phyloP scores from a whole-genome alignment of 2,797 vertebrate genomes.

The Halcyon badia region DNA sequence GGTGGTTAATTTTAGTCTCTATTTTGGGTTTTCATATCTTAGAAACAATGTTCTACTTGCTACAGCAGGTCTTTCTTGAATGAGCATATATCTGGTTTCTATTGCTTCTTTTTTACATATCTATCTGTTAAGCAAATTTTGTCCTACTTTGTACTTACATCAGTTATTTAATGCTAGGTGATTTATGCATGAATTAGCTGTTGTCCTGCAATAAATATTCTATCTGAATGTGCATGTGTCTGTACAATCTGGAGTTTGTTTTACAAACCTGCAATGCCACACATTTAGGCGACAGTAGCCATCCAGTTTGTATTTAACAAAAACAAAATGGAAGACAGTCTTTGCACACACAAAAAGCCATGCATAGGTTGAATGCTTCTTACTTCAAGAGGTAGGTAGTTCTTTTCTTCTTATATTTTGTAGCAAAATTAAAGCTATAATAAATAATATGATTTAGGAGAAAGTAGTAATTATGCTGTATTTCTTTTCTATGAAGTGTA shows the following conservation, averaged over 20 bases:
- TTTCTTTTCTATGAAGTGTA: not conserved
- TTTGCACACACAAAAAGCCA: not conserved
- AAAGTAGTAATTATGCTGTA: not conserved
- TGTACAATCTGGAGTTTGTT: not conserved
- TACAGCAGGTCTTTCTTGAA: not conserved
- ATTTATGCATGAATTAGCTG: not conserved
- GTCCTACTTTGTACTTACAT: not conserved
- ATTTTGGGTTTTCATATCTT: not conserved
- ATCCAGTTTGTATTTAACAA: not conserved
- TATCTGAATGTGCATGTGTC: fast-evolving
- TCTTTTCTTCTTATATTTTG: not conserved
- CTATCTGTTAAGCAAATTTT: not conserved
- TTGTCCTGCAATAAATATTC: not conserved
- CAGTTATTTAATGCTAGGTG: not conserved
- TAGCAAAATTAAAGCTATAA: not conserved
- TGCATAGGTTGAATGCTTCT: not conserved
- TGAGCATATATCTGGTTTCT: not conserved
- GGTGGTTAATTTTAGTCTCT: not conserved
- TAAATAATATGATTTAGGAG: not conserved
- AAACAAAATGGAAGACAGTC: not conserved
- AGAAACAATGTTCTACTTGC: not conserved
- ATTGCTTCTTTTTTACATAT: not conserved
- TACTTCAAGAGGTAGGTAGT: not conserved
- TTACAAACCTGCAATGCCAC: not conserved
- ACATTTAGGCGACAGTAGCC: not conserved